Evolutionary conservation across 2,113 vertebrate genomes (phyloP).

Genomic region (Erythrolamprus reginae): DNA sequence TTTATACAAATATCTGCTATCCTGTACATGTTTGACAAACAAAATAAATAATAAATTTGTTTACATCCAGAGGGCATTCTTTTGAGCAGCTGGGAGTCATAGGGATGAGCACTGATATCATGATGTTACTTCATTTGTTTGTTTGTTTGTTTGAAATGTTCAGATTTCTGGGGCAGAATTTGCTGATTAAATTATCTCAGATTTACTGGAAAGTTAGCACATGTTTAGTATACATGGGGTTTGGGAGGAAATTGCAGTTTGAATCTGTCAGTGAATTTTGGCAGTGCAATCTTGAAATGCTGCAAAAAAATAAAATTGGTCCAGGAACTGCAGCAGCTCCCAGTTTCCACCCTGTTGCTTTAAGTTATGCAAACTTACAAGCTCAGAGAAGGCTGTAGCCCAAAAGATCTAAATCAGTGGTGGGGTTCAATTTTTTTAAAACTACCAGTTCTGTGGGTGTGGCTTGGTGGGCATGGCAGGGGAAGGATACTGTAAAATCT

Average conservation of each 20-base stretch:
- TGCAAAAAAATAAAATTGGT: not conserved
- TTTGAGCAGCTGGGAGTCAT: not conserved
- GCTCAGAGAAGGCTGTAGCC: not conserved
- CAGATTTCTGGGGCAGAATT: not conserved
- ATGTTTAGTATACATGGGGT: not conserved
- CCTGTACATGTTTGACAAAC: too few species aligned
- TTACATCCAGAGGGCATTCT: not conserved
- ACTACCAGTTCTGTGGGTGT: too few species aligned
- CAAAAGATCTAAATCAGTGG: not conserved
- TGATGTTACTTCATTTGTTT: not conserved
- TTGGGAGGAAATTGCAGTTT: not conserved
- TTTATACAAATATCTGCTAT: too few species aligned
- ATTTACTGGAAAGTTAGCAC: not conserved
- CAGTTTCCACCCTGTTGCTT: not conserved
- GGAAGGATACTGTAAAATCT: too few species aligned
- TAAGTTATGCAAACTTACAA: not conserved
- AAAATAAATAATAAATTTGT: too few species aligned
- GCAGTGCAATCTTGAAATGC: not conserved
- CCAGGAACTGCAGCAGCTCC: not conserved
- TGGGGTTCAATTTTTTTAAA: too few species aligned
- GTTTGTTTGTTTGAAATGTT: not conserved
- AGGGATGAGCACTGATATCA: not conserved
- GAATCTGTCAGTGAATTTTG: not conserved
- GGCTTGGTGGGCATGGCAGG: too few species aligned
- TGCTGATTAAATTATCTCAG: not conserved